Evolutionary conservation across 2,888 invertebrate genomes (phyloP).

Genomic region (Drosophila mettleri): DNA sequence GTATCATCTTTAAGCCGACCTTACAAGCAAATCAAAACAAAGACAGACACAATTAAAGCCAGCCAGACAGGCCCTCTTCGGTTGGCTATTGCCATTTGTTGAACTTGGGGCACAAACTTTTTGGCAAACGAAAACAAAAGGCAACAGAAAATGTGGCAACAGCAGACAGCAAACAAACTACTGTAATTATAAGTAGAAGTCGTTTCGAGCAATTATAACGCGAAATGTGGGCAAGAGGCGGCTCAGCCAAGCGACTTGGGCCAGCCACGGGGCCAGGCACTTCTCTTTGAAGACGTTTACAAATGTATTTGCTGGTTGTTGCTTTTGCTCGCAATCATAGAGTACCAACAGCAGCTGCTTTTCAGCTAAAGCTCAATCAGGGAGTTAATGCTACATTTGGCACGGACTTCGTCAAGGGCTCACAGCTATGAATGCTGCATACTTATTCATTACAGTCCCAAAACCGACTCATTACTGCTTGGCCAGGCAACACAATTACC

Average conservation of each 20-base stretch:
- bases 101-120: constrained; percentile 38
- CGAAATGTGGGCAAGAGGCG: constrained; percentile 26
- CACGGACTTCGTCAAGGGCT: constrained; percentile 39
- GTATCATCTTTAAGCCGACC: constrained; percentile 66
- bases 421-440: constrained; percentile 12
- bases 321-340: neutral
- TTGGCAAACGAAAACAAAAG: constrained; percentile 32
- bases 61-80: constrained; percentile 20
- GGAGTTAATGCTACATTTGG: constrained; percentile 59
- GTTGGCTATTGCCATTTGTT: constrained; percentile 29
- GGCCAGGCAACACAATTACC: constrained; percentile 46
- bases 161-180: constrained; percentile 69
- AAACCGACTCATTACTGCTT: constrained; percentile 48
- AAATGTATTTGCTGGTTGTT: constrained; percentile 39
- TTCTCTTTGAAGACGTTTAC: constrained; percentile 51
- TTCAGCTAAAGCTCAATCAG: constrained; percentile 40
- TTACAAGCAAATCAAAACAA: constrained; percentile 73
- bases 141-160: constrained; percentile 31
- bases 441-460: constrained; percentile 54
- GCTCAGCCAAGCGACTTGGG: constrained; percentile 7
- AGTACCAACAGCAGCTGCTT: constrained; percentile 22
- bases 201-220: constrained; percentile 58
- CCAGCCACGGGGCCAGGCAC: neutral
- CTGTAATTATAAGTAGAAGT: constrained; percentile 63
- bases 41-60: constrained; percentile 61